These are phyloP conservation scores for Chymomyza costata DNA, from an alignment of 1,140 invertebrate species.

Conservation along the genomic window DNA sequence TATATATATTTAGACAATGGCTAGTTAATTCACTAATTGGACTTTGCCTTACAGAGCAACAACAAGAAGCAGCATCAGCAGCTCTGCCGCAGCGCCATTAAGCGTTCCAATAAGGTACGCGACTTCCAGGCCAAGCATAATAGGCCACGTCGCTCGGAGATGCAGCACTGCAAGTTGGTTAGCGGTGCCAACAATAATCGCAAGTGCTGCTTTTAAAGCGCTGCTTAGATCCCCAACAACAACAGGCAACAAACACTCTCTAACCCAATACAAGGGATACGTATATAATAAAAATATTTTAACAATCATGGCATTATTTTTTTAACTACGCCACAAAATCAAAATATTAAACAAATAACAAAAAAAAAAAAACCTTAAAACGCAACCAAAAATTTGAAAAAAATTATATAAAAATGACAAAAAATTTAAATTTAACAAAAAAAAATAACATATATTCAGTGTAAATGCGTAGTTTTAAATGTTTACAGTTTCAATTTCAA, in stretches of 20 bases:
- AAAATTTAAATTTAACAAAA: constrained; percentile 24
- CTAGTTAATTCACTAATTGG: background rate
- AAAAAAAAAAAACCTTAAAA: constrained; percentile 25
- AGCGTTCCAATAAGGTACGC: constrained; percentile 81
- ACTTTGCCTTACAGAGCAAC: constrained; percentile 36
- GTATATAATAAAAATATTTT: constrained; percentile 20
- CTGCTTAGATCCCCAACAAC: constrained; percentile 7
- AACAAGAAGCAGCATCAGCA: constrained; percentile 77
- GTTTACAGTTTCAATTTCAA: constrained; percentile 58
- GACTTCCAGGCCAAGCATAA: constrained; percentile 80
- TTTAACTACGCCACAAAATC: no score
- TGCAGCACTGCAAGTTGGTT: constrained; percentile 78
- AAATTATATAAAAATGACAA: constrained; percentile 49
- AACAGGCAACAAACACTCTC: constrained; percentile 6
- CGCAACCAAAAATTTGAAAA: constrained; percentile 32
- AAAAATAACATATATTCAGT: constrained; percentile 41
- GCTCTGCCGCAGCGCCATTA: constrained; percentile 78
- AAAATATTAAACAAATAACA: constrained; percentile 20
- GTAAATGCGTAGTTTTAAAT: constrained; percentile 69
- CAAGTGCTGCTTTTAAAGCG: constrained; percentile 79
- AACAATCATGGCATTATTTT: background rate
- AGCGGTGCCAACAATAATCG: constrained; percentile 84
- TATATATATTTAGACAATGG: constrained; percentile 1
- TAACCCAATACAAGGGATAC: constrained; percentile 1
- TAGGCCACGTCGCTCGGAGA: constrained; percentile 80